Conservation (phyloP, 2,888 invertebrate genomes). For the Clusia tigrina region DNA sequence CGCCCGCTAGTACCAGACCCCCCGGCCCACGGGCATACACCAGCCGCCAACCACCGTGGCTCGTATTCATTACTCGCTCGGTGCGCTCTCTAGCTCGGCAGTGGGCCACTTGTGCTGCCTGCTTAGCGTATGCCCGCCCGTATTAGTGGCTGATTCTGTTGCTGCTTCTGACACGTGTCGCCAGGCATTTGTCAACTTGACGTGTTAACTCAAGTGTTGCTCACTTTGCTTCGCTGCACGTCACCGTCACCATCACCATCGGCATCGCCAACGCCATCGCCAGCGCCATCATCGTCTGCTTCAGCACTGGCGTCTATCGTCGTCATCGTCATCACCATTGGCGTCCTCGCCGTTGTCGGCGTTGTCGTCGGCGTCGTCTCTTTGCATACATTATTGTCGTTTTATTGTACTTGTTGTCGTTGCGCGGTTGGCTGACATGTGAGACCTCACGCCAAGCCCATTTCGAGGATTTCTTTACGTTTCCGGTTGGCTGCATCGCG, state of each 20-base stretch:
- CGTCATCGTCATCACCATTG: too few relatives aligned
- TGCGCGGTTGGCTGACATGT: neutral
- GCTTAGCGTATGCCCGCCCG: too few relatives aligned
- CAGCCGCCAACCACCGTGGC: neutral
- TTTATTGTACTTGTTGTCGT: neutral
- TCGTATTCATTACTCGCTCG: neutral
- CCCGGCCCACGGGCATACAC: neutral
- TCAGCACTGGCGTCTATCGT: neutral
- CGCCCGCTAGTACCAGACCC: neutral
- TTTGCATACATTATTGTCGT: conserved; percentile 3
- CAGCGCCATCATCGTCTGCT: neutral
- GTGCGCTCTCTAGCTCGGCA: neutral
- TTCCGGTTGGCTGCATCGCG: neutral
- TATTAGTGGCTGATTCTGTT: too few relatives aligned
- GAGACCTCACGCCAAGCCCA: conserved; percentile 6
- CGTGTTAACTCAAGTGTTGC: conserved; percentile 48
- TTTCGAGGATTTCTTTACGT: neutral
- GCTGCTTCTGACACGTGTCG: conserved; percentile 2
- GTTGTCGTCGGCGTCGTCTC: neutral
- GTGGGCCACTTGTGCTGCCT: neutral
- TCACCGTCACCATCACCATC: conserved; percentile 4
- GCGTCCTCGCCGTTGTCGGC: too few relatives aligned
- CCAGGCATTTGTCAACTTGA: conserved; percentile 12
- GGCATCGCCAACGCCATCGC: neutral
- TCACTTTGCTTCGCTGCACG: conserved; percentile 29